Conservation (phyloP, 2,113 vertebrate species). For the Alligator mississippiensis region DNA sequence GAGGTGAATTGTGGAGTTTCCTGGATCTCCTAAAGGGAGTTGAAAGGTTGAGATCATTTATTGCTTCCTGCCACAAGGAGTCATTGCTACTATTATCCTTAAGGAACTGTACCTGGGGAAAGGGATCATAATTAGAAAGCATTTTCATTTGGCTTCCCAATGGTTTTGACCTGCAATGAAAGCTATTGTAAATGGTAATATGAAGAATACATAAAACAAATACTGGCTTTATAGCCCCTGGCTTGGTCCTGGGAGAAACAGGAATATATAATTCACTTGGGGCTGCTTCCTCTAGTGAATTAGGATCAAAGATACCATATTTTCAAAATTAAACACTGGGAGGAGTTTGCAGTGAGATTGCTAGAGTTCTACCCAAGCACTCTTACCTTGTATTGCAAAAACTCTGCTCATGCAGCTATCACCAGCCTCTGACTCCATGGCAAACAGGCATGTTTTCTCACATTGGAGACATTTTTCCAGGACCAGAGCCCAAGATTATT, state of each 20-base stretch:
- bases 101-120: neutral
- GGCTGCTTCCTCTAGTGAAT: neutral
- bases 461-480: neutral
- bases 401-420: neutral
- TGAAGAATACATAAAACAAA: neutral
- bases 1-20: neutral
- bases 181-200: neutral
- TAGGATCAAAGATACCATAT: neutral
- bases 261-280: neutral
- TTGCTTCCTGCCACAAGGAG: neutral
- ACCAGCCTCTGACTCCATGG: neutral
- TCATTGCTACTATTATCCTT: neutral
- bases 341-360: constrained; percentile 54
- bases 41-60: neutral
- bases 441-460: neutral
- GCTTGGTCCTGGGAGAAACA: constrained; percentile 3
- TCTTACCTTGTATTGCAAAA: neutral
- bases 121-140: neutral
- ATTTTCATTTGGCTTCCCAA: neutral
- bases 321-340: constrained; percentile 43
- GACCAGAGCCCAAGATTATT: constrained; percentile 18
- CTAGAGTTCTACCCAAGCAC: neutral
- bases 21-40: neutral
- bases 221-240: constrained; percentile 2
- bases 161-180: neutral